Evolutionary conservation across 1,140 invertebrate species (phyloP).

Genomic region (Drosophila mojavensis): DNA sequence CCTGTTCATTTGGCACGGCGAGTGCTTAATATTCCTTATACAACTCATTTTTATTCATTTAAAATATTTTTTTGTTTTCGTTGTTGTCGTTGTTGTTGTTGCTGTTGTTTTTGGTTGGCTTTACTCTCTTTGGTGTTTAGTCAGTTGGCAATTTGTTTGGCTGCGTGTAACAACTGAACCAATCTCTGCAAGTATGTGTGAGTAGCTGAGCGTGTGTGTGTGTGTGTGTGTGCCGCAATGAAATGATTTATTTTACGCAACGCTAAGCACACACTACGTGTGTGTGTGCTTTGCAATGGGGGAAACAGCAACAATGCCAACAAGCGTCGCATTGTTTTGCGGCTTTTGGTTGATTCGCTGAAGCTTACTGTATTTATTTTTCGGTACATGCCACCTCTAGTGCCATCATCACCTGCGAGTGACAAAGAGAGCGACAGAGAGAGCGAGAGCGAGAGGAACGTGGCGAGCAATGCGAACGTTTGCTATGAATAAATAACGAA

Average conservation of each 20-base stretch:
- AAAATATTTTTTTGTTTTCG: constrained; percentile 45
- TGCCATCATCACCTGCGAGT: constrained; percentile 50
- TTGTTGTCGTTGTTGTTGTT: constrained; percentile 6
- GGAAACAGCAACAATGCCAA: constrained; percentile 52
- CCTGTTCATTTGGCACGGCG: constrained; percentile 41
- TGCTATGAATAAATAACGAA: constrained; percentile 78
- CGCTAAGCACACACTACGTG: constrained; percentile 46
- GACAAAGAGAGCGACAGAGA: neutral
- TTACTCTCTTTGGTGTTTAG: constrained; percentile 38
- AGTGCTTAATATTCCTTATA: constrained; percentile 66
- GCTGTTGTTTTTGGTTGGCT: constrained; percentile 35
- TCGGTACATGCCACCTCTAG: constrained; percentile 43
- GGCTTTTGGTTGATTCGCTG: constrained; percentile 50
- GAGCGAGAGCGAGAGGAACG: no score
- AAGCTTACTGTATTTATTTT: constrained; percentile 68
- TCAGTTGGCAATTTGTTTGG: constrained; percentile 55
- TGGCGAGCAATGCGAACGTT: constrained; percentile 29
- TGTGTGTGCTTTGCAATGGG: constrained; percentile 5
- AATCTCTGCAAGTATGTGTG: neutral
- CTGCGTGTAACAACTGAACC: constrained; percentile 37
- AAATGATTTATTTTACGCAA: constrained; percentile 82
- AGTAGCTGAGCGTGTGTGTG: neutral
- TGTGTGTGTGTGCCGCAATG: constrained; percentile 59
- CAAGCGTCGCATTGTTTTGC: constrained; percentile 70
- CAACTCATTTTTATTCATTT: constrained; percentile 80